These are phyloP conservation scores for Colostygia pectinataria DNA, from an alignment of 2,888 invertebrate species.

Conservation along the genomic window DNA sequence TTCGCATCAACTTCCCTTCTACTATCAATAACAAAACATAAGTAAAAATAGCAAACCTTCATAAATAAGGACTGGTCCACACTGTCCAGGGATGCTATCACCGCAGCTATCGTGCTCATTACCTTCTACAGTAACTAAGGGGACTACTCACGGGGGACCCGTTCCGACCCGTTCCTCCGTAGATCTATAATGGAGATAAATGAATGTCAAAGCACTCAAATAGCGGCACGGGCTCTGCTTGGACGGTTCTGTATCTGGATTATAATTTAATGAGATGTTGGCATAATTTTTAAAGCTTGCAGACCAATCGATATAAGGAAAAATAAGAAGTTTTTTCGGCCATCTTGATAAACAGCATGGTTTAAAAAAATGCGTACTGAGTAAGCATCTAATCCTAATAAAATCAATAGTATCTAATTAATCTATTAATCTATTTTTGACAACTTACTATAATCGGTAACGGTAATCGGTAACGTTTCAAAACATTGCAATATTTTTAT, in stretches of 20 bases:
- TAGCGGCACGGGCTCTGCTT: slow-evolving; percentile 43
- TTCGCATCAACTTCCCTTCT: not conserved
- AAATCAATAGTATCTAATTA: no score
- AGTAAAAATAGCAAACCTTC: slow-evolving; percentile 22
- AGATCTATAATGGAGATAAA: slow-evolving; percentile 79
- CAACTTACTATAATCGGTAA: no score
- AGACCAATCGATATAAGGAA: no score
- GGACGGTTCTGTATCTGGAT: slow-evolving; percentile 11
- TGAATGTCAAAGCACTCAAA: slow-evolving; percentile 77
- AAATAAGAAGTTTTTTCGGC: no score
- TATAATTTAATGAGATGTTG: not conserved
- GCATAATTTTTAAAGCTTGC: no score
- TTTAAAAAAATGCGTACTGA: no score
- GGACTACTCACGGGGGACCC: slow-evolving; percentile 58
- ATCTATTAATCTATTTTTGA: no score
- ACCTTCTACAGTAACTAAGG: slow-evolving; percentile 34
- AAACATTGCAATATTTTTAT: no score
- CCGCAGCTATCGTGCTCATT: slow-evolving; percentile 34
- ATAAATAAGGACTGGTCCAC: slow-evolving; percentile 33
- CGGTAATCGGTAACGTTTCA: no score
- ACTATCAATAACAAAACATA: slow-evolving; percentile 1
- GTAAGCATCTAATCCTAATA: no score
- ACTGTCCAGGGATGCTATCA: slow-evolving; percentile 31
- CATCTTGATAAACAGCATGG: no score
- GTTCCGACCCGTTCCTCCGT: slow-evolving; percentile 49